Evolutionary conservation across 2,113 vertebrate species (phyloP), one percentile per base, ranked within the genome.

Genomic region (Parus major): DNA sequence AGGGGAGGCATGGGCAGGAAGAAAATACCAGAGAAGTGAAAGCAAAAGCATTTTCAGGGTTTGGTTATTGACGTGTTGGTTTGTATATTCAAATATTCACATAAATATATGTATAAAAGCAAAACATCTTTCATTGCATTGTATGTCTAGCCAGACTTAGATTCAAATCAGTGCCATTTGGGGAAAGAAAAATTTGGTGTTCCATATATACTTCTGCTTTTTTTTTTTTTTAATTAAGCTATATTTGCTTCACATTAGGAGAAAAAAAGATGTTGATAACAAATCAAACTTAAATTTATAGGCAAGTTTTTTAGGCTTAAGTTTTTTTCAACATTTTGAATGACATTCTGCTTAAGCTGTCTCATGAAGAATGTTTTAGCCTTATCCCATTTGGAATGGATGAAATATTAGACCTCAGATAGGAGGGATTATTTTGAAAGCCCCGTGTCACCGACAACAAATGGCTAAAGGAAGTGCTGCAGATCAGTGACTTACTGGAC

Each of bases 161-260:
- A 41, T 61, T 79, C 47, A 68, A 65, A 69, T 31, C 35, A 33
- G 9, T 22, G 9, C 56, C 28, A 47, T 59, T 52, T 44, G 20
- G 36, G 15, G 50, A 64, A 90, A 65, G 2, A 47, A 84, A 78
- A 57, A 28, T 11, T 39, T 69, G 8, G 15, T 91, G 5, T 35
- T 64, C 23, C 41, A 28, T 23, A 19, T 15, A 76, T 20, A 28
- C 15, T 36, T 85, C 12, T 6, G 20, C 0, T 15, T 57, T 66
- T 9, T 39, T 39, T 39, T 39, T 39, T 39, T 39, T 39, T 47
- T 33, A 3, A 84, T 52, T 65, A 73, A 73, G 12, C 10, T 25
- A 5, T 27, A 9, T 24, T 64, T 59, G 19, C 19, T 69, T 73
- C 68, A 53, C 0, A 0, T 39, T 44, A 59, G 24, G 8, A 29